Base-by-base conservation (phyloP, 2,113 vertebrate genomes). In the Sula dactylatra region DNA sequence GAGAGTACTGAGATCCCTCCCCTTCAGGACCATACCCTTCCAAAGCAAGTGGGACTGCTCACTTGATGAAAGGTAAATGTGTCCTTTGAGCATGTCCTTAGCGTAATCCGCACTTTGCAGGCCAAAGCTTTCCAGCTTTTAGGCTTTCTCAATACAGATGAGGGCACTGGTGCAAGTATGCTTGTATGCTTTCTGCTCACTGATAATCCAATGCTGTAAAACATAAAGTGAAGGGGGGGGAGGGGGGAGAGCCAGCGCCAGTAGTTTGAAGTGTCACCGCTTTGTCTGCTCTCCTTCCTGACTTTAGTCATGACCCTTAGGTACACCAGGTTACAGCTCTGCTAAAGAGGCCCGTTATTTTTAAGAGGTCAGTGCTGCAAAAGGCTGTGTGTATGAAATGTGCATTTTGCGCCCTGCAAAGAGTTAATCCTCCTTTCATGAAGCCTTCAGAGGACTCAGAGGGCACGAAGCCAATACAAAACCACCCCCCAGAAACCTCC, bases 191-290 rank as follows among this genome's bases (percentile, higher is more conserved):
- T 10, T 20, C 86, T 56, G 73, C 64, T 58, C 58, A 32, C 22
- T 0, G 4, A 40, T 0, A 0, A 44, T 19, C 21, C 1, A 1
- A 18, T 56, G 18, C 52, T 59, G 47, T 71, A 55, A 24, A n/a
- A 13, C 11, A 80, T 8, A 12, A 80, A 69, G 71, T 79, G 55
- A 77, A 7, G 6, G n/a, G 31, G 4, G 2, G 20, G 4, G 2
- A n/a, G 7, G 13, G 1, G 1, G 13, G 25, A 84, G 14, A 72
- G 36, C 27, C 26, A 24, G 2, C 1, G 1, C 25, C 10, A 2
- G 26, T 6, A 6, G 2, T 18, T 40, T 38, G 3, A 61, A 44
- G 31, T 0, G 9, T 56, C 44, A 27, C 16, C 0, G 3, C 32
- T 58, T 44, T 32, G 45, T 17, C 69, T 36, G 22, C 38, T 76